A percentile compares a stretch with the other conserved stretches of the same genome.
phyloP scores from a whole-genome alignment of 2,888 invertebrate genomes.

The Lycocerus yunnanus region DNA sequence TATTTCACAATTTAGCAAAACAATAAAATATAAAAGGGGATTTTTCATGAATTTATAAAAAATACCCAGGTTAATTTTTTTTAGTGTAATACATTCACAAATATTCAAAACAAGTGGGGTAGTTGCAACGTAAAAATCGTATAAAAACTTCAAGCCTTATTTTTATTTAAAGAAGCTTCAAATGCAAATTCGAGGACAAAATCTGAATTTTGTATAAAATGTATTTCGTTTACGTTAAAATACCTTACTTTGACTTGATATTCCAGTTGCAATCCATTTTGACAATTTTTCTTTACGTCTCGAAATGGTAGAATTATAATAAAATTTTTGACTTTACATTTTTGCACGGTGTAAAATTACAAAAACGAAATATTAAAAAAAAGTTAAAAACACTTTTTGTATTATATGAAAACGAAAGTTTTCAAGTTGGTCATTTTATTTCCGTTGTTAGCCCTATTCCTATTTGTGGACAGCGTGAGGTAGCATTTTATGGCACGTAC shows the following conservation, averaged over 20 bases:
- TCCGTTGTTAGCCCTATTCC: slow-evolving; percentile 20
- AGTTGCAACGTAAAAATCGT: neutral
- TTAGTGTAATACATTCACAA: neutral
- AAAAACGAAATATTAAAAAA: slow-evolving; percentile 16
- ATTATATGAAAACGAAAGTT: slow-evolving; percentile 22
- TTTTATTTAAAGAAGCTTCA: slow-evolving; percentile 20
- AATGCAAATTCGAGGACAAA: slow-evolving; percentile 24
- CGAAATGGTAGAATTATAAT: neutral
- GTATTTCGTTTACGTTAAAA: neutral
- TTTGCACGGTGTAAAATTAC: neutral
- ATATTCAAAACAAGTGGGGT: neutral
- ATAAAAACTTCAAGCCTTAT: neutral
- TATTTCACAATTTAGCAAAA: no score
- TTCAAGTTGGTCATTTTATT: slow-evolving; percentile 28
- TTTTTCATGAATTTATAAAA: neutral
- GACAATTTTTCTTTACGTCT: neutral
- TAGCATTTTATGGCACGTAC: slow-evolving; percentile 25
- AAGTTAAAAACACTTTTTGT: slow-evolving; percentile 12
- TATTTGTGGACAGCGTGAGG: slow-evolving; percentile 25
- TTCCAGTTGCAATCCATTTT: neutral
- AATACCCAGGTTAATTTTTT: neutral
- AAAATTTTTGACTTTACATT: no score
- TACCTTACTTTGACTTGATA: slow-evolving; percentile 3
- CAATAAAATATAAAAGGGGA: neutral
- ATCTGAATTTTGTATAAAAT: slow-evolving; percentile 23